These are phyloP conservation scores for Cephus cinctus DNA, from an alignment of 1,140 invertebrate species.

Conservation along the genomic window DNA sequence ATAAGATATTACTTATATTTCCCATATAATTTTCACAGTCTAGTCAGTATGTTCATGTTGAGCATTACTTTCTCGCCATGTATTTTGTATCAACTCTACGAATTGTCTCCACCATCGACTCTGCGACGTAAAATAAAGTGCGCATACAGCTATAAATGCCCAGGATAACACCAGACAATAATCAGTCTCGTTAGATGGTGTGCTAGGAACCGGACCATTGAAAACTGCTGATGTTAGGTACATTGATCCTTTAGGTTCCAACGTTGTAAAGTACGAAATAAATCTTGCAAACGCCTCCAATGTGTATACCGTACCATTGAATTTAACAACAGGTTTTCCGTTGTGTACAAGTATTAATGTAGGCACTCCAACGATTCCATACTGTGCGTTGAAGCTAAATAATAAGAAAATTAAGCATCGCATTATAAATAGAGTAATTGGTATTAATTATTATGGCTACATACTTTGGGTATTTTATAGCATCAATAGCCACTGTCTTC, in stretches of 20 bases:
- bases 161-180: slow-evolving; percentile 82
- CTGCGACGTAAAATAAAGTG: slow-evolving; percentile 73
- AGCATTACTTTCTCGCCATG: slow-evolving; percentile 87
- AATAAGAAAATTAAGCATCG: slow-evolving; percentile 8
- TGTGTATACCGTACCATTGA: slow-evolving; percentile 81
- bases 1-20: no score
- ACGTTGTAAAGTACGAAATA: slow-evolving; percentile 76
- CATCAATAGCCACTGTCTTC: slow-evolving; percentile 88
- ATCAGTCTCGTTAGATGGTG: slow-evolving; percentile 73
- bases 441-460: slow-evolving; percentile 15
- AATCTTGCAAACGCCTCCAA: slow-evolving; percentile 80
- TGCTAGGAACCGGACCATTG: slow-evolving; percentile 74
- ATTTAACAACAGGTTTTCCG: slow-evolving; percentile 82
- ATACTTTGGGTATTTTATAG: slow-evolving; percentile 76
- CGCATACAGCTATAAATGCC: slow-evolving; percentile 80
- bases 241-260: slow-evolving; percentile 62
- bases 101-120: slow-evolving; percentile 78
- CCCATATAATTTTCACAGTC: slow-evolving; percentile 16
- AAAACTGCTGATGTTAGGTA: slow-evolving; percentile 77
- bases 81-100: slow-evolving; percentile 81
- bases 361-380: slow-evolving; percentile 91
- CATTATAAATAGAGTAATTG: background rate
- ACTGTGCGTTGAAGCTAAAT: slow-evolving; percentile 81
- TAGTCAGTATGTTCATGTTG: slow-evolving; percentile 74
- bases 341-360: slow-evolving; percentile 92